These are phyloP conservation scores for Oncorhynchus nerka DNA, from an alignment of 2,113 vertebrate species.

Conservation along the genomic window DNA sequence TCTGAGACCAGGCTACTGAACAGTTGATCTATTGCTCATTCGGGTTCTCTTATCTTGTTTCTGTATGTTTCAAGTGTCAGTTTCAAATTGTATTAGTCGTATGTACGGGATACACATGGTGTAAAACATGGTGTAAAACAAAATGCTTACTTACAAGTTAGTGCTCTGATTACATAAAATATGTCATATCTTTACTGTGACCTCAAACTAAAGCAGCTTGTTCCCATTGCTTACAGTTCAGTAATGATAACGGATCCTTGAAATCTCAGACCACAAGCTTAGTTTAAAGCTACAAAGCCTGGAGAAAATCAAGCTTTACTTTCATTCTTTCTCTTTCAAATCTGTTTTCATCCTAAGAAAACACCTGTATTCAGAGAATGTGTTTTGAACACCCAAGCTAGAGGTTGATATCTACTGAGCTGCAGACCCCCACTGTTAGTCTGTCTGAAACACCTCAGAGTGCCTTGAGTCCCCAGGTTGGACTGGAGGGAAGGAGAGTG, in stretches of 20 bases:
- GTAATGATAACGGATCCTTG: neutral
- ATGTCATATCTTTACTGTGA: neutral
- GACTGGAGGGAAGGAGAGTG: too few species aligned
- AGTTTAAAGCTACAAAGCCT: neutral
- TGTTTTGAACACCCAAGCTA: slow-evolving; percentile 20
- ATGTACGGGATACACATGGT: too few species aligned
- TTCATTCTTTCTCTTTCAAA: neutral
- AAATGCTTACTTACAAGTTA: neutral
- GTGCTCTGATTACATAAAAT: too few species aligned
- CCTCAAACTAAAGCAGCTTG: neutral
- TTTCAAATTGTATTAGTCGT: too few species aligned
- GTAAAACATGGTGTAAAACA: too few species aligned
- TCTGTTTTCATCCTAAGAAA: slow-evolving; percentile 15
- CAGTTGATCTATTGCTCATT: too few species aligned
- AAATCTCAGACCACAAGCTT: neutral
- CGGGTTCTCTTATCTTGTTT: too few species aligned
- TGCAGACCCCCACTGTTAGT: slow-evolving; percentile 40
- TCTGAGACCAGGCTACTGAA: too few species aligned
- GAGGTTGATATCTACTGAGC: slow-evolving; percentile 25
- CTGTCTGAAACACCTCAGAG: slow-evolving; percentile 9
- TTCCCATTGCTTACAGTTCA: neutral
- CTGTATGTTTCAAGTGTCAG: too few species aligned
- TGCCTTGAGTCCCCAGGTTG: too few species aligned
- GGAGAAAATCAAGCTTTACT: neutral
- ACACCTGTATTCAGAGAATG: slow-evolving; percentile 8